Evolutionary conservation across 2,888 invertebrate species (phyloP).

Genomic region (Tuta absoluta): DNA sequence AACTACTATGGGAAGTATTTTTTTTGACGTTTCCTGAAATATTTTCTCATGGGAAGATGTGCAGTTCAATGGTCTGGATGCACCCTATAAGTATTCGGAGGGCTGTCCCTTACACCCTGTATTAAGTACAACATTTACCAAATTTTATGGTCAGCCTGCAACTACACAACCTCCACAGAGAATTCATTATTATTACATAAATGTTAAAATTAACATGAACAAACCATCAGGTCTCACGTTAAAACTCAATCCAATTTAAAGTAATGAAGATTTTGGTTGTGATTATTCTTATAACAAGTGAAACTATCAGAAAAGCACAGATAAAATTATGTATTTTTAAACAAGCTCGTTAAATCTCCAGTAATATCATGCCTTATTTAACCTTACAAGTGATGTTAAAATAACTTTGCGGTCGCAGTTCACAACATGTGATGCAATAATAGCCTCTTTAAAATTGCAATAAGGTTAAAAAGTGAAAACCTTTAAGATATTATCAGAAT

Average conservation of each 20-base stretch:
- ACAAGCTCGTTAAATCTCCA: not conserved
- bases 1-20: no score
- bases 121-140: no score
- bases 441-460: constrained; percentile 19
- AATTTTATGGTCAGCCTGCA: no score
- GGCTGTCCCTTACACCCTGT: no score
- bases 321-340: not conserved
- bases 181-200: not conserved
- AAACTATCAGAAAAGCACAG: not conserved
- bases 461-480: constrained; percentile 20
- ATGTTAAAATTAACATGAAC: not conserved
- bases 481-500: constrained; percentile 25
- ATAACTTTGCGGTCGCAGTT: constrained; percentile 2
- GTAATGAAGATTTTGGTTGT: not conserved
- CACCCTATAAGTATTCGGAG: no score
- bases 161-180: not conserved
- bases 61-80: no score
- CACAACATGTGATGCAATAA: constrained; percentile 5
- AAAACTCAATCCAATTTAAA: not conserved
- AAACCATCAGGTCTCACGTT: not conserved
- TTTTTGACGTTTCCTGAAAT: no score
- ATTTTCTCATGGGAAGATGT: no score
- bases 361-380: constrained; percentile 7
- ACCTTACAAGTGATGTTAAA: not conserved
- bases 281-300: not conserved